These are phyloP conservation scores for Solenodon paradoxus DNA, from an alignment of 2,113 vertebrate species.

Conservation along the genomic window DNA sequence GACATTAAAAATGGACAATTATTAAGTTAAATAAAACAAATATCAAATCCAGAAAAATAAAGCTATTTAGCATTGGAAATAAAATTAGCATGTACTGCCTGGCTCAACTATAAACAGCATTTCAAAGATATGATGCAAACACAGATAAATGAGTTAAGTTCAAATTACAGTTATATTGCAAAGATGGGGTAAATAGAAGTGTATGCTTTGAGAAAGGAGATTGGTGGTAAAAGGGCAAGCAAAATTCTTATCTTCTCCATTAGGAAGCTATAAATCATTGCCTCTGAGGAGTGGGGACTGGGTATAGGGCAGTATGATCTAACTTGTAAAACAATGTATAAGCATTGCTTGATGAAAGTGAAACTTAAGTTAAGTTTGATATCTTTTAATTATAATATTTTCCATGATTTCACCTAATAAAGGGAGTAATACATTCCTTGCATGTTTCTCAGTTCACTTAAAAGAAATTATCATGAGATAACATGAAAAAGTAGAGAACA, in stretches of 20 bases:
- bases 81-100: not conserved
- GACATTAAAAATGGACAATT: not conserved
- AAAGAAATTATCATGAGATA: not conserved
- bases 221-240: not conserved
- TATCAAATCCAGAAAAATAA: not conserved
- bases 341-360: not conserved
- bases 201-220: not conserved
- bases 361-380: constrained; percentile 41
- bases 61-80: not conserved
- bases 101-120: not conserved
- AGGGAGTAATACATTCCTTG: not conserved
- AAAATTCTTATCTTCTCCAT: not conserved
- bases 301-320: not conserved
- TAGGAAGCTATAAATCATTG: not conserved
- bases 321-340: not conserved
- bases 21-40: not conserved
- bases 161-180: not conserved
- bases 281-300: not conserved
- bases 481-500: not conserved
- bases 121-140: not conserved
- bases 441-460: not conserved
- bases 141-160: not conserved
- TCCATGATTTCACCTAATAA: not conserved
- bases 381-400: not conserved
- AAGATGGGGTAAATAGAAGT: not conserved